These are phyloP conservation scores for Tachyglossus aculeatus DNA, from an alignment of 2,797 vertebrate species.

Conservation along the genomic window DNA sequence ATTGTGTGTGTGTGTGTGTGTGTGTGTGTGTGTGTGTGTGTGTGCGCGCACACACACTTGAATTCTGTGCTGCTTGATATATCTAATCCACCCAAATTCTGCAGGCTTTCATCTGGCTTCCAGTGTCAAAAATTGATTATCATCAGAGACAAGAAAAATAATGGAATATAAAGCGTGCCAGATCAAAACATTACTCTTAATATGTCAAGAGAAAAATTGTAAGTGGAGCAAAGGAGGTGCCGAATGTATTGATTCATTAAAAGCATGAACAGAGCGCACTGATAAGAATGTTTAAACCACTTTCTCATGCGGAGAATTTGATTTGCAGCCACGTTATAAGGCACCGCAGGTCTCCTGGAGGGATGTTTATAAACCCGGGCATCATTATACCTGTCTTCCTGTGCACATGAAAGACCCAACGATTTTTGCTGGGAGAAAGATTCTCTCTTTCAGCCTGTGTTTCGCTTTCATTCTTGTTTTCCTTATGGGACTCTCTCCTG, in stretches of 20 bases:
- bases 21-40: background rate
- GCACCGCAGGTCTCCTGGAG: background rate
- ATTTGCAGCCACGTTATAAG: slow-evolving; percentile 12
- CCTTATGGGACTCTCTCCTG: background rate
- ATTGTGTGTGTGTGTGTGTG: background rate
- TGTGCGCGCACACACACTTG: background rate
- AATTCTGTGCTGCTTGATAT: background rate
- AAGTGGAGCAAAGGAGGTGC: background rate
- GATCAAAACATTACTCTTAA: slow-evolving; percentile 40
- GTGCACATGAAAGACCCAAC: background rate
- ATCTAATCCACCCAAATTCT: slow-evolving; percentile 1
- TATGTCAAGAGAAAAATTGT: slow-evolving; percentile 21
- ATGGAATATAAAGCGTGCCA: slow-evolving; percentile 10
- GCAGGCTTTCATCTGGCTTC: slow-evolving; percentile 29
- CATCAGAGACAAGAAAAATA: slow-evolving; percentile 44
- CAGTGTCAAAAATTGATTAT: slow-evolving; percentile 51
- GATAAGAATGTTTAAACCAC: slow-evolving; percentile 29
- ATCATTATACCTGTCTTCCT: background rate
- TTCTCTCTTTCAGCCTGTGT: background rate
- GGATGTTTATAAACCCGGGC: background rate
- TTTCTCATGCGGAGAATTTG: slow-evolving; percentile 1
- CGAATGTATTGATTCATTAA: slow-evolving; percentile 47
- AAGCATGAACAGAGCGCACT: slow-evolving; percentile 25
- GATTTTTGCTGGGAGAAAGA: background rate
- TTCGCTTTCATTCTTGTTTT: background rate